Conservation (phyloP, 2,113 vertebrate species). For the Arenaria interpres region DNA sequence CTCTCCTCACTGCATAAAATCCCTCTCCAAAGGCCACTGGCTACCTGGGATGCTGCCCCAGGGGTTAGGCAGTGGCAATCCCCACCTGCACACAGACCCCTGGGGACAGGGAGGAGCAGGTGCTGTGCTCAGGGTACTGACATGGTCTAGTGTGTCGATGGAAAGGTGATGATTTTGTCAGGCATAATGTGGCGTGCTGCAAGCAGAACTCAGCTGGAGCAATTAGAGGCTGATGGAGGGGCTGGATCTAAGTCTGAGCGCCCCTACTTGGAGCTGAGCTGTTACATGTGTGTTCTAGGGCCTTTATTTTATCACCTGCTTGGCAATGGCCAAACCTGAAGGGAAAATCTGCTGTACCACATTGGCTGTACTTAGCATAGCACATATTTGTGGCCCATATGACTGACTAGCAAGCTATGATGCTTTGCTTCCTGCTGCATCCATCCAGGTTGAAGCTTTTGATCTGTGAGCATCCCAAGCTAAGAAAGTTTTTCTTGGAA, state of each 20-base stretch:
- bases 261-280: not conserved
- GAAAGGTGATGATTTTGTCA: not conserved
- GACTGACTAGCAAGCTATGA: not conserved
- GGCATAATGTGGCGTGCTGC: not conserved
- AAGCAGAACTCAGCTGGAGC: not conserved
- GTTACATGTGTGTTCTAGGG: not conserved
- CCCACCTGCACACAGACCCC: not conserved
- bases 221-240: accelerated
- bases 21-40: not conserved
- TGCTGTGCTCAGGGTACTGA: accelerated
- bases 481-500: not conserved
- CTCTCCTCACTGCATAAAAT: not conserved
- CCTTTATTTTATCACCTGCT: not conserved
- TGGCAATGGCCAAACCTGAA: not conserved
- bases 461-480: not conserved
- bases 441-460: not conserved
- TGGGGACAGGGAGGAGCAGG: not conserved
- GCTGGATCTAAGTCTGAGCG: not conserved
- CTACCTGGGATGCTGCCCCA: not conserved
- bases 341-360: not conserved
- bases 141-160: accelerated
- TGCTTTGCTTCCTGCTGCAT: not conserved
- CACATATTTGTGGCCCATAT: not conserved
- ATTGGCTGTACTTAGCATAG: not conserved
- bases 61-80: not conserved